A percentile compares a stretch with the other conserved stretches of the same genome.
Evolutionary conservation across 2,797 vertebrate species (phyloP).

Genomic region (Leptatherina wallacei): DNA sequence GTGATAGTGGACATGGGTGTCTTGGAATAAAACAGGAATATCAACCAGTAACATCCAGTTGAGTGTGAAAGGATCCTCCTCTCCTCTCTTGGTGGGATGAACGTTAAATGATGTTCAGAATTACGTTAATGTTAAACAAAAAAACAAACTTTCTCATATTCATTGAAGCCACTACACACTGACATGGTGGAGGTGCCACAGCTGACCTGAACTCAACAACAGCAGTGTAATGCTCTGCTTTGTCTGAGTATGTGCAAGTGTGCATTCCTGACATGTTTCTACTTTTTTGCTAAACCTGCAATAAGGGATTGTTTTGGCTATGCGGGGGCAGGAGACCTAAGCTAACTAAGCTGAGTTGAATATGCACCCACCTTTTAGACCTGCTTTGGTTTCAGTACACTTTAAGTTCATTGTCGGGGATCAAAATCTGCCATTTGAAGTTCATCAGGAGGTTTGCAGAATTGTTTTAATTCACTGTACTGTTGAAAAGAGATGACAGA

Average conservation of each 20-base stretch:
- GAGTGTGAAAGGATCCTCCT: not conserved
- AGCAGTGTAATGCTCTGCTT: not conserved
- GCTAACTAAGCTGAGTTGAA: not conserved
- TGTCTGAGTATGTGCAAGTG: not conserved
- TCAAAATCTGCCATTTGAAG: not conserved
- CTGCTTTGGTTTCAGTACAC: not conserved
- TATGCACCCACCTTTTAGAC: not conserved
- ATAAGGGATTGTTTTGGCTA: conserved; percentile 1
- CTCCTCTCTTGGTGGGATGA: not conserved
- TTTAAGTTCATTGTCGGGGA: not conserved
- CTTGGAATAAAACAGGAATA: no score
- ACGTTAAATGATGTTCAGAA: not conserved
- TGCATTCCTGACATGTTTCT: conserved; percentile 11
- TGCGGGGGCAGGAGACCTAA: not conserved
- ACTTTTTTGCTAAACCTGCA: conserved; percentile 3
- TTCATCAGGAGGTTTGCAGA: not conserved
- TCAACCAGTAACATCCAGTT: no score
- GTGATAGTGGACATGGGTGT: no score
- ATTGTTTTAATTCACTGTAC: not conserved
- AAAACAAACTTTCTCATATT: no score
- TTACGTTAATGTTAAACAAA: not conserved
- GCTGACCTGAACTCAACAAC: not conserved
- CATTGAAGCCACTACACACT: not conserved
- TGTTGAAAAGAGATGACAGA: not conserved
- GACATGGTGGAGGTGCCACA: conserved; percentile 2